Percentiles rank a stretch among this genome's conserved stretches.
phyloP scores from a whole-genome alignment of 1,140 invertebrate species.

The Eriocheir sinensis region DNA sequence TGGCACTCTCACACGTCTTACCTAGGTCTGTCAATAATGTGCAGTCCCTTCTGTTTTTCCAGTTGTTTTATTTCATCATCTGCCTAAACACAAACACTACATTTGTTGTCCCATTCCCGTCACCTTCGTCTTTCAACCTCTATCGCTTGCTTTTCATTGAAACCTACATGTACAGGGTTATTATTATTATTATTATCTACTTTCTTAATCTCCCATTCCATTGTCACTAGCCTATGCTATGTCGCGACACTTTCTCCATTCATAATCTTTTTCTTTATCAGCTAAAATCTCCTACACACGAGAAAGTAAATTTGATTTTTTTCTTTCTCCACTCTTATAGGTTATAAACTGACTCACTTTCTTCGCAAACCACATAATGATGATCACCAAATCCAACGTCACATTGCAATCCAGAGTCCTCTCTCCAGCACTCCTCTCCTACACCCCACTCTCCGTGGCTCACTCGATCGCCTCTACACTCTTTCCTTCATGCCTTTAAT shows the following conservation, averaged over 20 bases:
- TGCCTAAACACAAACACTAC: background rate
- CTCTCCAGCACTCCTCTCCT: background rate
- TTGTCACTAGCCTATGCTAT: too few species aligned
- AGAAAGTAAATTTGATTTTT: constrained; percentile 27
- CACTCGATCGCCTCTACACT: background rate
- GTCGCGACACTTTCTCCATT: background rate
- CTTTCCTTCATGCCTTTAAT: background rate
- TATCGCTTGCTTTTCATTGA: background rate
- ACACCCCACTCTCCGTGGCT: too few species aligned
- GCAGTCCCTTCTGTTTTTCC: background rate
- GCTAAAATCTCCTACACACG: too few species aligned
- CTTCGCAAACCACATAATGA: background rate
- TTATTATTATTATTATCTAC: too few species aligned
- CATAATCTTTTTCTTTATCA: too few species aligned
- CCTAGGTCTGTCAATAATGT: background rate
- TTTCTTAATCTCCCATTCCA: background rate
- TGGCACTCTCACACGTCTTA: background rate
- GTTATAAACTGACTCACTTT: constrained; percentile 14
- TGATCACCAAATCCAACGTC: background rate
- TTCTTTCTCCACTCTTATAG: constrained; percentile 12
- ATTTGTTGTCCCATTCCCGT: background rate
- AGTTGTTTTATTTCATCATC: background rate
- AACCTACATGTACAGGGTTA: background rate
- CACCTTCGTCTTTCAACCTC: background rate
- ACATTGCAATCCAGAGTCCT: background rate